Evolutionary conservation across 2,113 vertebrate species (phyloP).

Genomic region (Stigmatopora nigra): DNA sequence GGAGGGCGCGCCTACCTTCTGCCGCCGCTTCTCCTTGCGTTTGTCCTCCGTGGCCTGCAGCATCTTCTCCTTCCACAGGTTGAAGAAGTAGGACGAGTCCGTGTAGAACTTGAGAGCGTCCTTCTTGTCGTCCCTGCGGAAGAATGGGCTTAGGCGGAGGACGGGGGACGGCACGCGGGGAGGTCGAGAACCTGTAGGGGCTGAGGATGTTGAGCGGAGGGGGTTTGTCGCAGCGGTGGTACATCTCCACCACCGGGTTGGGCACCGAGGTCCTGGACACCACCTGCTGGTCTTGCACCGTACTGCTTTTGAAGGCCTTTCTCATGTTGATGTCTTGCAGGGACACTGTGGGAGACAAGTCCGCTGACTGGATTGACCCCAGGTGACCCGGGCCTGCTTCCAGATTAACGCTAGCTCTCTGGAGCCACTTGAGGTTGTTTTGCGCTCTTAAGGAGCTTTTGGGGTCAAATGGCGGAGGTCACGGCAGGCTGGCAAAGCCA

Average conservation of each 20-base stretch:
- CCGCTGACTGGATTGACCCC: no score
- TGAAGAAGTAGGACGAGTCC: slow-evolving; percentile 90
- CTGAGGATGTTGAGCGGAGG: slow-evolving; percentile 88
- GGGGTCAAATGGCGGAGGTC: no score
- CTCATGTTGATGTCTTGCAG: slow-evolving; percentile 94
- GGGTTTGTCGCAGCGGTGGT: slow-evolving; percentile 85
- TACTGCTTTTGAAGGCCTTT: slow-evolving; percentile 90
- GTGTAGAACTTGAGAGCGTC: slow-evolving; percentile 90
- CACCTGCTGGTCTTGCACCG: slow-evolving; percentile 89
- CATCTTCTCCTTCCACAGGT: slow-evolving; percentile 94
- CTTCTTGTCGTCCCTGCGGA: slow-evolving; percentile 82
- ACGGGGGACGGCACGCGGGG: background rate
- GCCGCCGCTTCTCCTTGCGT: slow-evolving; percentile 85
- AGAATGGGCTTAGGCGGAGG: background rate
- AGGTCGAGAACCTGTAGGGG: slow-evolving; percentile 73
- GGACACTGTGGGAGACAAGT: slow-evolving; percentile 66
- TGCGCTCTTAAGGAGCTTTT: background rate
- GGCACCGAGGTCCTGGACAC: slow-evolving; percentile 86
- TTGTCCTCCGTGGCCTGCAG: slow-evolving; percentile 91
- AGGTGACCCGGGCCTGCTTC: no score
- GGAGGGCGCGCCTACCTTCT: slow-evolving; percentile 71
- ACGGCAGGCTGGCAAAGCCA: no score
- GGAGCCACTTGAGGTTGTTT: slow-evolving; percentile 15
- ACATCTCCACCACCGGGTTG: slow-evolving; percentile 89
- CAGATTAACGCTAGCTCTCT: slow-evolving; percentile 28